Conservation (phyloP, 2,888 invertebrate species). For the Drosophila anomalipes region DNA sequence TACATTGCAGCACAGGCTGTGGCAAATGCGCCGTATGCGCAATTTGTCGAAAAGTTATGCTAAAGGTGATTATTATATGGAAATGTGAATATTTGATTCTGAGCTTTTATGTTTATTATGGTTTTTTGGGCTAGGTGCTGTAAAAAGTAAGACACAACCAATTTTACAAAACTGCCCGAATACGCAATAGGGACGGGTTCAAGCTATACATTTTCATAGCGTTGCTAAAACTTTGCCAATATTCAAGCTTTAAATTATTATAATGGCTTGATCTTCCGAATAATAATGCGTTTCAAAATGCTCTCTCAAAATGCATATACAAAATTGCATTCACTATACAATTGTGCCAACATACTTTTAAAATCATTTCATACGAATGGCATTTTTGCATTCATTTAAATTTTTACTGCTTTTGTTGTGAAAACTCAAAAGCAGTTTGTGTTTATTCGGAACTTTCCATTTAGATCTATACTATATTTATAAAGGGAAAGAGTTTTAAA, state of each 20-base stretch:
- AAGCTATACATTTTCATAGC: not conserved
- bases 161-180: not conserved
- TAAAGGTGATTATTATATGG: not conserved
- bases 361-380: not conserved
- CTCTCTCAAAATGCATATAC: too few species aligned
- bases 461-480: not conserved
- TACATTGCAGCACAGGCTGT: conserved; percentile 8
- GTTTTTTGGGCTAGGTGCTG: not conserved
- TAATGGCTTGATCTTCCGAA: not conserved
- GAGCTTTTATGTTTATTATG: not conserved
- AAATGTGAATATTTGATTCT: not conserved
- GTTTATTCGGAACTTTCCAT: not conserved
- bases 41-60: conserved; percentile 1
- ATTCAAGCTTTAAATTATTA: not conserved
- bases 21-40: conserved; percentile 8
- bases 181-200: not conserved
- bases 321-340: too few species aligned
- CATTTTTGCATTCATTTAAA: not conserved
- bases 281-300: too few species aligned
- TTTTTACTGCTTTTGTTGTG: not conserved
- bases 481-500: not conserved
- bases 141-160: not conserved
- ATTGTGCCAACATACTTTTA: too few species aligned
- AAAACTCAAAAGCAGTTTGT: not conserved
- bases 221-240: not conserved